Conservation (phyloP, 1,140 invertebrate genomes). For the Scaptomyza hsui region DNA sequence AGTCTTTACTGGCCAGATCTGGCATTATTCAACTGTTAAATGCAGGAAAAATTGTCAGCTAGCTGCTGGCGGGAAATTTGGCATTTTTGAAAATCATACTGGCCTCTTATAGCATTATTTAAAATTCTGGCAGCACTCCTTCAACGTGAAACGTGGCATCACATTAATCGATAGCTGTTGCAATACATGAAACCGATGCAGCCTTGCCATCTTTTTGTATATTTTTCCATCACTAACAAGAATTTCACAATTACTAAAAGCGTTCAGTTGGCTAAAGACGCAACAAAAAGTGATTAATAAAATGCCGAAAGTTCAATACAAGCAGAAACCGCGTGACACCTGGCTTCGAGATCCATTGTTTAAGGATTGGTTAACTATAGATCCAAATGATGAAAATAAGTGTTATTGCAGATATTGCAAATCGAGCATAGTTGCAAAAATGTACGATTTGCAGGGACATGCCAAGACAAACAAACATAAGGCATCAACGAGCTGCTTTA, state of each 20-base stretch:
- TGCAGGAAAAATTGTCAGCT: constrained; percentile 1
- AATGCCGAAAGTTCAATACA: no score
- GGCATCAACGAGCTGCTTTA: neutral
- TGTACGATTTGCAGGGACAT: neutral
- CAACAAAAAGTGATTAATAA: no score
- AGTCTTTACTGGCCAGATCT: no score
- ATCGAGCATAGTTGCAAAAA: neutral
- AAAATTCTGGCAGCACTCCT: neutral
- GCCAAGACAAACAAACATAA: neutral
- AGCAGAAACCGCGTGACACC: constrained; percentile 10
- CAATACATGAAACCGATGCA: no score
- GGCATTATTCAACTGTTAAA: neutral
- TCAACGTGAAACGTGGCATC: neutral
- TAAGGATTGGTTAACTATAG: constrained; percentile 10
- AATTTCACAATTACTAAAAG: no score
- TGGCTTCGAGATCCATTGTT: constrained; percentile 9
- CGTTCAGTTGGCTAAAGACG: no score
- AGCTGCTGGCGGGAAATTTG: neutral
- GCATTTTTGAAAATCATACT: neutral
- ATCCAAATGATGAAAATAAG: neutral
- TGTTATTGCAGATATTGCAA: constrained; percentile 3
- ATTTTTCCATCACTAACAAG: no score
- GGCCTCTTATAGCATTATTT: neutral
- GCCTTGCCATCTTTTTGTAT: no score
- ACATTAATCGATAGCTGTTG: neutral